Evolutionary conservation across 64 coral and sea anemone genomes (phyloP).

Genomic region (Montipora sp.): DNA sequence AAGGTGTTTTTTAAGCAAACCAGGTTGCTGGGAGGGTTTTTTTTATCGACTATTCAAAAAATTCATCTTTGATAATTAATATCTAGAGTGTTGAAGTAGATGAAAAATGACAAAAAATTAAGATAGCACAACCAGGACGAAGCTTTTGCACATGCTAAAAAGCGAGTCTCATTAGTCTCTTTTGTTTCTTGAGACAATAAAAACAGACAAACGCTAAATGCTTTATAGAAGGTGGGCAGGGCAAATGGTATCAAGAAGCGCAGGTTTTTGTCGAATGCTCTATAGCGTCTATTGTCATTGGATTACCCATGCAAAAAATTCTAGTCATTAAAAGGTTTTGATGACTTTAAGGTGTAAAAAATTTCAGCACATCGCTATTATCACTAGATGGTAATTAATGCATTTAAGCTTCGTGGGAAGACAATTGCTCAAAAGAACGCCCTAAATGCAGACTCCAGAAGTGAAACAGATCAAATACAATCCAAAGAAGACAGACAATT

Average conservation of each 20-base stretch:
- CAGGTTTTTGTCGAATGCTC: not conserved
- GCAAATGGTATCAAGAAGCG: not conserved
- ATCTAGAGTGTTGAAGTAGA: not conserved
- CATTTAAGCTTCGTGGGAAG: constrained; percentile 49
- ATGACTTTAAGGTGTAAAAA: constrained; percentile 20
- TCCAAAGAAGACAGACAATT: not conserved
- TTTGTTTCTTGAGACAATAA: constrained; percentile 49
- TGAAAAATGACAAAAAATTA: not conserved
- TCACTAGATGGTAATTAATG: constrained; percentile 29
- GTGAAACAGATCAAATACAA: constrained; percentile 14
- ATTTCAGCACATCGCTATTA: constrained; percentile 18
- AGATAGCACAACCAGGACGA: not conserved
- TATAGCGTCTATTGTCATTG: constrained; percentile 14
- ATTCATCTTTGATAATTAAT: not conserved
- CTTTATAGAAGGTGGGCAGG: not conserved
- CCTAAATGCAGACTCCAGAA: not conserved
- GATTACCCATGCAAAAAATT: constrained; percentile 32
- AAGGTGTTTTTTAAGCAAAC: not conserved
- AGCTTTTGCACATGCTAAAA: constrained; percentile 1
- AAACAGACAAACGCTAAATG: not conserved
- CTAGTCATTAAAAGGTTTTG: constrained; percentile 10
- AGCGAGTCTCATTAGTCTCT: not conserved
- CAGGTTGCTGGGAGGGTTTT: not conserved
- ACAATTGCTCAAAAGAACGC: not conserved
- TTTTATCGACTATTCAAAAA: not conserved